Base-by-base conservation (phyloP, 2,113 vertebrate species). In the Desmodus rotundus region DNA sequence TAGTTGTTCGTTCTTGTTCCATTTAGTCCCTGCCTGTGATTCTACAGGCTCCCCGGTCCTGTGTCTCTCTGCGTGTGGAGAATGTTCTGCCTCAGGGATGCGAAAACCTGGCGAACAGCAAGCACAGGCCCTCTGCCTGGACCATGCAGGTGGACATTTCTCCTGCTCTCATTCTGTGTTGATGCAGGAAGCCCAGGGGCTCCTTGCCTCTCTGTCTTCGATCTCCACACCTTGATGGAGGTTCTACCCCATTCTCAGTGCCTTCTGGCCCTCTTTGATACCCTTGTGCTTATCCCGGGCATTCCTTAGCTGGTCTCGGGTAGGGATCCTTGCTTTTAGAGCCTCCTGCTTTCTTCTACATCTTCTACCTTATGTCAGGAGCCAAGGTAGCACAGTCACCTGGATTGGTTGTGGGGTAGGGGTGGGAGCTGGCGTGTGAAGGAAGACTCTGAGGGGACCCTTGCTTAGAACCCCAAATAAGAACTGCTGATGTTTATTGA, bases 21-120 rank as follows among this genome's bases (percentile, higher is more conserved):
- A 0, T 19, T 36, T 58, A 50, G 28, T 43, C 84, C 17, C 4
- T 6, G n/a, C 41, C 41, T 61, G 41, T 13, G 68, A 65, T 24
- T 22, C 77, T 52, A 8, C 1, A 20, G 85, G 54, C 54, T 63
- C 67, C 45, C 67, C 6, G 1, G 65, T 2, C 20, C 13, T 2
- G 0, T 1, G 36, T 70, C 28, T 14, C 19, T 83, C 56, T 4
- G 6, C 3, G 20, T 26, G 1, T 3, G 4, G 31, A 28, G n/a
- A 38, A 58, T 11, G 4, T 26, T 58, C 47, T 68, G 47, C 7
- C 8, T 68, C 26, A 41, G 33, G 28, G 47, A 7, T 4, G 26
- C 26, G 41, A 33, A 10, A 20, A 15, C 9, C 54, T 28, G 9
- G 36, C 0, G 5, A 63, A 24, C 4, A 28, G 45, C 24, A 1